Percentiles rank a stretch among this genome's conserved stretches.
Conservation (phyloP, 1,140 invertebrate species). For the Drosophila ercepeae region DNA sequence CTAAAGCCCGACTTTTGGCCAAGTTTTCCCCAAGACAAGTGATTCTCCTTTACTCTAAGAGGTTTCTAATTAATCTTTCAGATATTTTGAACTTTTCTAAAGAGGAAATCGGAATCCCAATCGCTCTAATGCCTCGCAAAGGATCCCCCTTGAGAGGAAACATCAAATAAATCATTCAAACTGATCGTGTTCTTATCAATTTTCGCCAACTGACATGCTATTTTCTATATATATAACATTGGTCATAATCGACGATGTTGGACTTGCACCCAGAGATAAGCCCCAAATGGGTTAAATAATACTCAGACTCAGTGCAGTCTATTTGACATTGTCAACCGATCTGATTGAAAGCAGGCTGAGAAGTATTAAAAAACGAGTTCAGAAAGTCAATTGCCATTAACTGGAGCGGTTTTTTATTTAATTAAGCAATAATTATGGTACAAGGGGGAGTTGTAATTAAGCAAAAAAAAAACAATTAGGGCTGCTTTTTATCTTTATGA, state of each 20-base stretch:
- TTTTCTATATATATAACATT: conserved; percentile 46
- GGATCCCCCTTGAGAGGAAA: neutral
- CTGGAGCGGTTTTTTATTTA: conserved; percentile 34
- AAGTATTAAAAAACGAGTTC: conserved; percentile 13
- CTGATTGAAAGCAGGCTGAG: neutral
- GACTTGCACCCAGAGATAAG: conserved; percentile 41
- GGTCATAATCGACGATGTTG: conserved; percentile 36
- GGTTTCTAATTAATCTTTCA: conserved; percentile 58
- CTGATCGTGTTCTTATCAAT: conserved; percentile 61
- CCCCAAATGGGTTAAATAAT: conserved; percentile 43
- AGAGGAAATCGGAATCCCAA: neutral
- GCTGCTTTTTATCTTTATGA: conserved; percentile 34
- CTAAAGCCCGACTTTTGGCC: conserved; percentile 30
- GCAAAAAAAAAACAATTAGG: conserved; percentile 9
- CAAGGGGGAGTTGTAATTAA: too few species aligned
- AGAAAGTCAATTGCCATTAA: conserved; percentile 46
- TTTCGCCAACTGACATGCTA: conserved; percentile 63
- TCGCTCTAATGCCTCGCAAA: neutral
- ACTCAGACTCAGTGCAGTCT: conserved; percentile 20
- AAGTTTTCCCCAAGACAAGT: conserved; percentile 60
- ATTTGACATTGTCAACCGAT: conserved; percentile 39
- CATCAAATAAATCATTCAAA: conserved; percentile 52
- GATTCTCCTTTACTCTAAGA: conserved; percentile 27
- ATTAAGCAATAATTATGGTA: conserved; percentile 49
- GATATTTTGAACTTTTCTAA: too few species aligned